These are phyloP conservation scores for Trogon melanurus DNA, from an alignment of 2,113 vertebrate genomes.

Conservation along the genomic window DNA sequence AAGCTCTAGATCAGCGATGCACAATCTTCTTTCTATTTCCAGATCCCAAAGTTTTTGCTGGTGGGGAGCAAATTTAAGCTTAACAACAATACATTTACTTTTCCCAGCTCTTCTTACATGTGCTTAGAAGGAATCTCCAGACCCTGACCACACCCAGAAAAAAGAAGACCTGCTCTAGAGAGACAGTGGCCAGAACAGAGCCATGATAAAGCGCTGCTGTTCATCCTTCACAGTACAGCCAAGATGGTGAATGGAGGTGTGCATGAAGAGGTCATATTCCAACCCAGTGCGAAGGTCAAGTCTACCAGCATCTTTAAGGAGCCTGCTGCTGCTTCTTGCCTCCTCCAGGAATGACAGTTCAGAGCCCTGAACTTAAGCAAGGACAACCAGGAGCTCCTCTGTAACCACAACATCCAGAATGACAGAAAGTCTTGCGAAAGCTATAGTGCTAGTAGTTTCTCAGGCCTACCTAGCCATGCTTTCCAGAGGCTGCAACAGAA, in stretches of 20 bases:
- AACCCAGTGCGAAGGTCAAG: background rate
- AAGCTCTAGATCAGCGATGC: background rate
- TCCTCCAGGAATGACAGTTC: background rate
- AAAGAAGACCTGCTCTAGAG: background rate
- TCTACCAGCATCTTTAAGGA: background rate
- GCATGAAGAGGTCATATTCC: background rate
- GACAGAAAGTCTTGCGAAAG: background rate
- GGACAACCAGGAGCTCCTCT: background rate
- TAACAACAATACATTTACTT: background rate
- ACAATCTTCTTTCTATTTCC: background rate
- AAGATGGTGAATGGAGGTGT: background rate
- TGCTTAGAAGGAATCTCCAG: background rate
- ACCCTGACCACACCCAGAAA: constrained; percentile 70
- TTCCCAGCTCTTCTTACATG: background rate
- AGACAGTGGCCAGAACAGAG: background rate
- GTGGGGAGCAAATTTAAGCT: background rate
- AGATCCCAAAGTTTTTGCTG: background rate
- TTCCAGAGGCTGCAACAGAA: background rate
- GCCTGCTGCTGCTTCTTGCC: background rate
- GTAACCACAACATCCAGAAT: background rate
- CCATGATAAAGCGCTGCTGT: background rate
- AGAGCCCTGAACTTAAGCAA: background rate
- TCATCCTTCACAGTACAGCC: background rate
- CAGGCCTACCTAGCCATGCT: background rate
- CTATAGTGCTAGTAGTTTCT: background rate